Evolutionary conservation across 2,888 invertebrate genomes (phyloP), one percentile per base, ranked within the genome.

Genomic region (Lasioglossum lativentre): DNA sequence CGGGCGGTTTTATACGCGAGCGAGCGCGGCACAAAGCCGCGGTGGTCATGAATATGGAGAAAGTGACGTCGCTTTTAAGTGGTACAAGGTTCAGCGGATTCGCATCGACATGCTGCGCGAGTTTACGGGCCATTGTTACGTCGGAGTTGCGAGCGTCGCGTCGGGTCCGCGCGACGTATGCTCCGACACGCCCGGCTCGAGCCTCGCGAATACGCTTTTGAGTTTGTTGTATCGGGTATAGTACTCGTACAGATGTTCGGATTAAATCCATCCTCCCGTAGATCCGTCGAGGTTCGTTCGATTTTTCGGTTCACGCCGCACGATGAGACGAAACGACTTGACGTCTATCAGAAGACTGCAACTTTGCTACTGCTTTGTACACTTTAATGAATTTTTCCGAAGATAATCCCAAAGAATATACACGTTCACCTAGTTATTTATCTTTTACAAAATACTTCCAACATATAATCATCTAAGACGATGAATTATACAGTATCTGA

Each of bases 21-120:
- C 56, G 38, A 47, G 56, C 70, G 45, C 45, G 71, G 30, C 56
- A 56, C 59, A 34, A 66, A 75, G 75, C 75, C 59, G 75, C 70
- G 70, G 8, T 19, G 68, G 59, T 80, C 86, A 76, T 86, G 84
- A 86, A 86, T 83, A 83, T 83, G 83, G 80, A 83, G 80, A 75
- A 83, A 71, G 80, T 80, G 75, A 80, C 80, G 80, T 72, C 42
- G 66, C 56, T 52, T 72, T 75, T 72, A 83, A 83, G 71, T 66
- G 82, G 71, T 80, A 72, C 75, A 76, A 70, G 75, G 45, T 75
- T 75, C 56, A 16, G 30, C 47, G 83, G 70, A 80, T 71, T 66
- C 75, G 63, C 71, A 42, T 75, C 72, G 81, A 40, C 63, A 47
- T 40, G 30, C 40, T 34, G 40, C n/a, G n/a, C 47, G 74, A 71